Conservation (phyloP, 2,797 vertebrate genomes). For the Spinibarbus caldwelli region DNA sequence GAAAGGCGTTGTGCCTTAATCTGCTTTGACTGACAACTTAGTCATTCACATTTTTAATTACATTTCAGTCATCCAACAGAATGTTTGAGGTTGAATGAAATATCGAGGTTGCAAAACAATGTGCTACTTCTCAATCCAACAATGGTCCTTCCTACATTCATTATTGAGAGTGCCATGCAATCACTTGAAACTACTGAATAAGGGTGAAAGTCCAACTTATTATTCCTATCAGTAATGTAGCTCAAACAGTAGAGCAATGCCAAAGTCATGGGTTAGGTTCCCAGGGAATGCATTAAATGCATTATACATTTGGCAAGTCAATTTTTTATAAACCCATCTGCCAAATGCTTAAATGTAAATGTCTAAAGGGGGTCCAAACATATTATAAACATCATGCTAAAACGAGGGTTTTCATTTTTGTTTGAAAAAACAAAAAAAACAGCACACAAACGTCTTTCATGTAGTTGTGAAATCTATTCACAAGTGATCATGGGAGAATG, state of each 20-base stretch:
- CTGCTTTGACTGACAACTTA: no score
- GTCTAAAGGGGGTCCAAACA: background rate
- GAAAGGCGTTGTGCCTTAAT: background rate
- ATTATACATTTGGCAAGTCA: background rate
- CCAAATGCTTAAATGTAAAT: background rate
- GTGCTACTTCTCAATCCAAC: conserved; percentile 23
- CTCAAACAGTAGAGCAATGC: background rate
- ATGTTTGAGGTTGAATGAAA: conserved; percentile 28
- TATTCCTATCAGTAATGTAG: background rate
- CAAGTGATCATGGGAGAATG: conserved; percentile 15
- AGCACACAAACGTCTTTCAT: no score
- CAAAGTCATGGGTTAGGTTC: conserved; percentile 2
- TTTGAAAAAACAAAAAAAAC: no score
- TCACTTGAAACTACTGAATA: conserved; percentile 14
- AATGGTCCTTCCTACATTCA: conserved; percentile 30
- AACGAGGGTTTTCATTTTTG: no score
- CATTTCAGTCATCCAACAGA: conserved; percentile 39
- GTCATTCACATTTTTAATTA: no score
- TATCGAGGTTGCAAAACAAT: conserved; percentile 33
- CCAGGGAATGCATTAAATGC: background rate
- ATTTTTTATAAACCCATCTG: background rate
- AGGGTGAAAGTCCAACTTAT: conserved; percentile 11
- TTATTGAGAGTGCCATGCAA: conserved; percentile 18
- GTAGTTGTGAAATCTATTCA: background rate
- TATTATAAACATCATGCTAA: background rate